phyloP scores from a whole-genome alignment of 2,797 vertebrate genomes.

The Macroramphosus scolopax region DNA sequence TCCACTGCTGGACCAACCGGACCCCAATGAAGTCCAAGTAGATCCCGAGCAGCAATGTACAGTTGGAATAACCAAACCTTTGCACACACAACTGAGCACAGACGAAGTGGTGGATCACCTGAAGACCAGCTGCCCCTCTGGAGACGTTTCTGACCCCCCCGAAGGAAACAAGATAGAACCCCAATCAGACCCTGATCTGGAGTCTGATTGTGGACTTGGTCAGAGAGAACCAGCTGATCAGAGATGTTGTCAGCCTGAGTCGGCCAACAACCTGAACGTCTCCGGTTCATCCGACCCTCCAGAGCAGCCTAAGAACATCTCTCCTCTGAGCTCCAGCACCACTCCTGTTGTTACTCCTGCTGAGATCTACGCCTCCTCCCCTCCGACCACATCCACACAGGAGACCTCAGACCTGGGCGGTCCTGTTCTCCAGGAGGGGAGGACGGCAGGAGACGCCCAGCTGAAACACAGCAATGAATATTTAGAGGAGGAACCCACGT shows the following conservation, averaged over 20 bases:
- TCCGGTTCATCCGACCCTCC: slow-evolving; percentile 58
- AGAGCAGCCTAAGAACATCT: slow-evolving; percentile 30
- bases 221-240: slow-evolving; percentile 57
- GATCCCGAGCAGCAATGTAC: slow-evolving; percentile 28
- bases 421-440: slow-evolving; percentile 25
- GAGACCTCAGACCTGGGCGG: slow-evolving; percentile 15
- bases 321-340: slow-evolving; percentile 1
- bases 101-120: slow-evolving; percentile 28
- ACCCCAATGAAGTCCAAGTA: slow-evolving; percentile 28
- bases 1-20: slow-evolving; percentile 25
- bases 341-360: slow-evolving; percentile 18
- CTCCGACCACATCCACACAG: no score
- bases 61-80: slow-evolving; percentile 67
- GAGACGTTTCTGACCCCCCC: slow-evolving; percentile 32
- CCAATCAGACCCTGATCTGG: slow-evolving; percentile 15
- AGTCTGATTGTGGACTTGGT: slow-evolving; percentile 56
- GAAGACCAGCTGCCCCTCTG: slow-evolving; percentile 35
- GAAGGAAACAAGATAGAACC: slow-evolving; percentile 7
- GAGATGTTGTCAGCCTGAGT: slow-evolving; percentile 41
- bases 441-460: slow-evolving; percentile 19
- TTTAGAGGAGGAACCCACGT: slow-evolving; percentile 25
- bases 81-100: slow-evolving; percentile 37
- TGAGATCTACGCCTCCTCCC: slow-evolving; percentile 16
- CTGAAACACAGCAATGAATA: slow-evolving; percentile 35
- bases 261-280: slow-evolving; percentile 43